A percentile compares a stretch with the other conserved stretches of the same genome.
Evolutionary conservation across 2,888 invertebrate species (phyloP).

Genomic region (Eilema depressum): DNA sequence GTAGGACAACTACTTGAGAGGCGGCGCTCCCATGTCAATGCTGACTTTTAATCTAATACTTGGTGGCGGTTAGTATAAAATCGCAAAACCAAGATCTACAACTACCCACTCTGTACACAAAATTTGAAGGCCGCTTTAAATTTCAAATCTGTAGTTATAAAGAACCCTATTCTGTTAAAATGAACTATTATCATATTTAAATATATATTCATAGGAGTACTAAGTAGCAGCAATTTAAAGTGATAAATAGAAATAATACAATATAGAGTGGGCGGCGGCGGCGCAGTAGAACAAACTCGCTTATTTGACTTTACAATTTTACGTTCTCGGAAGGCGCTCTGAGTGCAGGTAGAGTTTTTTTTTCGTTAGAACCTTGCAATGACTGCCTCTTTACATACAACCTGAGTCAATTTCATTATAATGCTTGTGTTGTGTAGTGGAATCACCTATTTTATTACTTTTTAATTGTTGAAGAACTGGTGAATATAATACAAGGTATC

Average conservation of each 20-base stretch:
- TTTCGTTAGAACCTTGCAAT: slow-evolving; percentile 56
- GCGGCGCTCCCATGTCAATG: too few species aligned
- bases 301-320: slow-evolving; percentile 80
- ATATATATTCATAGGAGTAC: slow-evolving; percentile 45
- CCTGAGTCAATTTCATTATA: slow-evolving; percentile 43
- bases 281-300: slow-evolving; percentile 66
- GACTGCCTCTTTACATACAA: slow-evolving; percentile 52
- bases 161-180: not conserved
- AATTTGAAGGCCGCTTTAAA: too few species aligned
- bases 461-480: not conserved
- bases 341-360: slow-evolving; percentile 78
- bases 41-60: too few species aligned
- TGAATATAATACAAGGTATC: not conserved
- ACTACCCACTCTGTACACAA: too few species aligned
- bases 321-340: slow-evolving; percentile 76
- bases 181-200: not conserved
- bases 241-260: slow-evolving; percentile 62
- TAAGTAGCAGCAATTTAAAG: slow-evolving; percentile 63
- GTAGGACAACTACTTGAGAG: too few species aligned
- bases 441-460: not conserved
- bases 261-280: slow-evolving; percentile 40
- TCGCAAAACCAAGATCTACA: too few species aligned
- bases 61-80: too few species aligned
- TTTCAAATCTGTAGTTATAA: too few species aligned
- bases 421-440: slow-evolving; percentile 19